Conservation (phyloP, 2,113 vertebrate species). For the Bostrychus sinensis region DNA sequence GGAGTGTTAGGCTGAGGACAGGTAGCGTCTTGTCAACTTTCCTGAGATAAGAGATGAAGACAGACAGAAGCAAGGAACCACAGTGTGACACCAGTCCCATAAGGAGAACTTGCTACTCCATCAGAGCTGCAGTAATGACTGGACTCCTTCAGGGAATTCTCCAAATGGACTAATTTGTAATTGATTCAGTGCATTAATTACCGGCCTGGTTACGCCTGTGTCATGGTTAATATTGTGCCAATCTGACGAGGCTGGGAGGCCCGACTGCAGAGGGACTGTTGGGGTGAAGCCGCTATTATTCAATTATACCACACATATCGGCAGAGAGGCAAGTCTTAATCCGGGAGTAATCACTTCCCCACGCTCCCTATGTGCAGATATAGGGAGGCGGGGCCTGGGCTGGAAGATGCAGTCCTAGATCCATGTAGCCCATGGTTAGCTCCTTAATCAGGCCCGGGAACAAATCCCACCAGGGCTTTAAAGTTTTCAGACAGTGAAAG, state of each 20-base stretch:
- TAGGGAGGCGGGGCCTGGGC: conserved; percentile 19
- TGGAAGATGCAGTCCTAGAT: conserved; percentile 30
- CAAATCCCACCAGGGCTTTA: conserved; percentile 25
- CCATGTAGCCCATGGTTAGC: conserved; percentile 53
- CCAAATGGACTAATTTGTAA: conserved; percentile 82
- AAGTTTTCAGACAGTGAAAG: conserved; percentile 10
- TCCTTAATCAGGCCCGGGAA: conserved; percentile 48
- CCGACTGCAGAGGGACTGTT: conserved; percentile 72
- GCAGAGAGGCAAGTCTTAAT: conserved; percentile 72
- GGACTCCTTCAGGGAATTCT: conserved; percentile 78
- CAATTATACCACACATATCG: conserved; percentile 76
- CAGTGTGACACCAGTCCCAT: conserved; percentile 66
- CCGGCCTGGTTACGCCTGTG: conserved; percentile 76
- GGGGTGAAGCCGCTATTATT: conserved; percentile 79
- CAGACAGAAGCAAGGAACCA: conserved; percentile 45
- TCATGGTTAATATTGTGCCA: conserved; percentile 82
- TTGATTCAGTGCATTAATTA: conserved; percentile 85
- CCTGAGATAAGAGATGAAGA: conserved; percentile 57
- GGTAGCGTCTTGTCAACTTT: conserved; percentile 42
- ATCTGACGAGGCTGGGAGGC: conserved; percentile 72
- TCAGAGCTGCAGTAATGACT: conserved; percentile 77
- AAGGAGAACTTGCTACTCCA: conserved; percentile 66
- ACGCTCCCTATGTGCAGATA: conserved; percentile 46
- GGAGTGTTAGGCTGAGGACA: conserved; percentile 31
- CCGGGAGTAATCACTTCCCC: conserved; percentile 72